These are phyloP conservation scores for Cyanistes caeruleus DNA, from an alignment of 2,113 vertebrate genomes.

Conservation along the genomic window DNA sequence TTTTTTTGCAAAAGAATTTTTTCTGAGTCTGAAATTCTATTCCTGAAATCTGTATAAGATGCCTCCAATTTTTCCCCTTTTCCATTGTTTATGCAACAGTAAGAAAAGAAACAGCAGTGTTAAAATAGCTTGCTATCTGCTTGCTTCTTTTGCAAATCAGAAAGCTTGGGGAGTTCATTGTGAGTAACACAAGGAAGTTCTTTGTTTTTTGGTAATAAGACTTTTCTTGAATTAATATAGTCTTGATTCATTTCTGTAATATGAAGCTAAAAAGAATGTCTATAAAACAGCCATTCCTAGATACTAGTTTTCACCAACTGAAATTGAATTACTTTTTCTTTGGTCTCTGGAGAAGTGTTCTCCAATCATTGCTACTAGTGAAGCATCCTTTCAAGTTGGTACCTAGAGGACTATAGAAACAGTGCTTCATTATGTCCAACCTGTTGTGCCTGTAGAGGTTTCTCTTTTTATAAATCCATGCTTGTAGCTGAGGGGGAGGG, in stretches of 20 bases:
- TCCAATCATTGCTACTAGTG: constrained; percentile 28
- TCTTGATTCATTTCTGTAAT: constrained; percentile 62
- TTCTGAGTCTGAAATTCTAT: not conserved
- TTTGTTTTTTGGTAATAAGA: constrained; percentile 38
- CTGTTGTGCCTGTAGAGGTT: constrained; percentile 41
- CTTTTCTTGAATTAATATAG: constrained; percentile 57
- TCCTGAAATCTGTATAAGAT: not conserved
- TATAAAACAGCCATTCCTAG: constrained; percentile 51
- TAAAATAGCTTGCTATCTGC: not conserved
- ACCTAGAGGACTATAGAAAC: constrained; percentile 59
- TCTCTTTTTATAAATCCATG: constrained; percentile 33
- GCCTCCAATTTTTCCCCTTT: not conserved
- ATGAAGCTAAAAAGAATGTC: constrained; percentile 53
- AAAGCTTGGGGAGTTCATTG: constrained; percentile 25
- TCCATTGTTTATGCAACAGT: not conserved
- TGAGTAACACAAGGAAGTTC: constrained; percentile 25
- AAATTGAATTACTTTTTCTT: constrained; percentile 69
- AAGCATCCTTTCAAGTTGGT: constrained; percentile 48
- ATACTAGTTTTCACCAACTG: constrained; percentile 46
- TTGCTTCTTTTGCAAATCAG: not conserved
- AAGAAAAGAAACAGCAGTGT: not conserved
- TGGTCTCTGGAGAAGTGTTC: constrained; percentile 53
- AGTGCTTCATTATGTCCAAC: constrained; percentile 57
- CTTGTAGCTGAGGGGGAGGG: not conserved
- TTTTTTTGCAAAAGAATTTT: not conserved